phyloP scores from a whole-genome alignment of 2,797 vertebrate species.

The Lemur catta region DNA sequence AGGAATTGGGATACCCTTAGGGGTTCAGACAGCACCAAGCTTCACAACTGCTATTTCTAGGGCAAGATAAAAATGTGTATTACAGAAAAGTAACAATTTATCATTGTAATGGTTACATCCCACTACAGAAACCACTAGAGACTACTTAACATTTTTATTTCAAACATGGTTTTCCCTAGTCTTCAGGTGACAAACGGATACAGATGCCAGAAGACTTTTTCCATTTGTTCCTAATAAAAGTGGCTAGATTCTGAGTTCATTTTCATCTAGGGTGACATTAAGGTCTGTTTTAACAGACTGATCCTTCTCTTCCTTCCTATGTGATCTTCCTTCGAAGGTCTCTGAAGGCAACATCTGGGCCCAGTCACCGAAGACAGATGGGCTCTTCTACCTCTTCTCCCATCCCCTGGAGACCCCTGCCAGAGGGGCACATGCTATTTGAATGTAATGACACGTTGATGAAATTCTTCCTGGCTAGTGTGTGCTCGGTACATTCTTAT shows the following conservation, averaged over 20 bases:
- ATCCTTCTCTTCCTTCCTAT: not conserved
- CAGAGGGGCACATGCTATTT: not conserved
- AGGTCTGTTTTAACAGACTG: not conserved
- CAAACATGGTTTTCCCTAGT: slow-evolving; percentile 30
- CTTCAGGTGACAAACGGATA: slow-evolving; percentile 50
- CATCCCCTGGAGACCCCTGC: not conserved
- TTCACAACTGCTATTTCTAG: slow-evolving; percentile 58
- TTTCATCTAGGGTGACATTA: not conserved
- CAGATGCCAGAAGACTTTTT: not conserved
- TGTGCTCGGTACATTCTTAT: not conserved
- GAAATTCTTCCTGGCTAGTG: not conserved
- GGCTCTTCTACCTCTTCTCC: not conserved
- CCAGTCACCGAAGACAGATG: not conserved
- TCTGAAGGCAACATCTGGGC: not conserved
- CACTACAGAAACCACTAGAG: slow-evolving; percentile 53
- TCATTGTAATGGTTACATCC: slow-evolving; percentile 48
- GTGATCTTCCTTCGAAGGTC: not conserved
- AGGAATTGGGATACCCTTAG: not conserved
- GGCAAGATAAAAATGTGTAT: slow-evolving; percentile 44
- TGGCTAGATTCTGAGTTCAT: not conserved
- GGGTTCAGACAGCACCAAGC: not conserved
- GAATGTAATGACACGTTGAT: not conserved
- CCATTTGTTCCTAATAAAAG: slow-evolving; percentile 54
- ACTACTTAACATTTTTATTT: slow-evolving; percentile 66
- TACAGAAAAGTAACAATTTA: slow-evolving; percentile 56